Evolutionary conservation across 2,113 vertebrate species (phyloP), one percentile per base, ranked within the genome.

Genomic region (Meleagris gallopavo): DNA sequence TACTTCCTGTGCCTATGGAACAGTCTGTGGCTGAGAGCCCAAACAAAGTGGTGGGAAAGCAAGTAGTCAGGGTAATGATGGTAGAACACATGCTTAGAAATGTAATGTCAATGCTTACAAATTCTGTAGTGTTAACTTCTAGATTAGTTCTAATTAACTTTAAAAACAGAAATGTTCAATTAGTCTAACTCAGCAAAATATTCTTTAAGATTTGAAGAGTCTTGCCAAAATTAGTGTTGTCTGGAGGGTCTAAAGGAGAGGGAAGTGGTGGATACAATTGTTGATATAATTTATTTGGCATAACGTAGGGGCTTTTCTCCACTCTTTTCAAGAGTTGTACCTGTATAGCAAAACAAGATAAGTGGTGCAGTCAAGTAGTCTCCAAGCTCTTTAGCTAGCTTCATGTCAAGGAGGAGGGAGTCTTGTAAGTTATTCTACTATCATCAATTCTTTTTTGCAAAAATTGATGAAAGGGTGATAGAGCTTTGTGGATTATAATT

Each of bases 1-100:
- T 94, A 67, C 52, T 73, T 90, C 66, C 65, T 40, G 17, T 55
- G 65, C 64, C 27, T 72, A 27, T 86, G 88, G 57, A 94, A 48
- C 85, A 58, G 76, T 66, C 45, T 82, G 94, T 94, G 95, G 91
- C 94, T 67, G 76, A 86, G 64, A 96, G 83, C 81, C 65, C 91
- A 93, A 95, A 95, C 61, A 88, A 65, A 94, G 69, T 83, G 82
- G 52, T 32, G 55, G 66, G 76, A 91, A 83, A 94, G 85, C 62
- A 43, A 70, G 10, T 75, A 45, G 46, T 83, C 29, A 19, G 48
- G 83, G 32, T 91, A 92, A 79, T 76, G 54, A 54, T 48, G 3
- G 62, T 40, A 78, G 71, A 87, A 57, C 55, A 30, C 0, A 0
- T 50, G 48, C 30, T 54, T 64, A 83, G 60, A 48, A 40, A 48